Base-by-base conservation (phyloP, 2,113 vertebrate species). In the Ramphastos sulfuratus region DNA sequence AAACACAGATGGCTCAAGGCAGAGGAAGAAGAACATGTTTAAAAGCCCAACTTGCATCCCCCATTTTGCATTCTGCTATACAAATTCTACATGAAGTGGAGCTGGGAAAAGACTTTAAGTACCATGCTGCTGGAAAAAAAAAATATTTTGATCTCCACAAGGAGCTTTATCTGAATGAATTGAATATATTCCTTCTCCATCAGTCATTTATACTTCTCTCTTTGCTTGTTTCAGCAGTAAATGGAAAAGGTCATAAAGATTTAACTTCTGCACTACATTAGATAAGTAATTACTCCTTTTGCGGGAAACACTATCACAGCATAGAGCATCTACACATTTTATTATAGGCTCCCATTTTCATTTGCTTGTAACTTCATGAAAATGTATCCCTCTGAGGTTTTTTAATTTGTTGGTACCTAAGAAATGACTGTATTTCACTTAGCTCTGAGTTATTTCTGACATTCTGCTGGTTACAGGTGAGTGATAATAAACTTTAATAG, bases 221-320 rank as follows among this genome's bases (percentile, higher is more conserved):
- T 72, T 71, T 84, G 55, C 61, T 72, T 71, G 23, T 88, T 94
- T 90, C 87, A 92, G 90, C 80, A 82, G 77, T 56, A 95, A 92
- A 82, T 76, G 59, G 46, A 73, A 87, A 92, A 92, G 80, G 81
- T 94, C 59, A 65, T 25, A 61, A 93, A 79, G 85, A 89, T 77
- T 76, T 89, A 84, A 70, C 93, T 94, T 95, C 54, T 85, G 39
- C 13, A 33, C 46, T 71, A 24, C 59, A 30, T 90, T 91, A 91
- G 27, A 94, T 82, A 89, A 73, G 31, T 56, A 85, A 91, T 93
- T 84, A 84, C 37, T 79, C n/a, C 44, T 72, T 42, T 85, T 78
- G n/a, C 44, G 78, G 82, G 44, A 50, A 42, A 73, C 20, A 20
- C 64, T 42, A 18, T 23, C 71, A 39, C 15, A 83, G 69, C 35